A percentile compares a stretch with the other conserved stretches of the same genome.
phyloP scores from a whole-genome alignment of 2,888 invertebrate genomes.

The Onchidella celtica region DNA sequence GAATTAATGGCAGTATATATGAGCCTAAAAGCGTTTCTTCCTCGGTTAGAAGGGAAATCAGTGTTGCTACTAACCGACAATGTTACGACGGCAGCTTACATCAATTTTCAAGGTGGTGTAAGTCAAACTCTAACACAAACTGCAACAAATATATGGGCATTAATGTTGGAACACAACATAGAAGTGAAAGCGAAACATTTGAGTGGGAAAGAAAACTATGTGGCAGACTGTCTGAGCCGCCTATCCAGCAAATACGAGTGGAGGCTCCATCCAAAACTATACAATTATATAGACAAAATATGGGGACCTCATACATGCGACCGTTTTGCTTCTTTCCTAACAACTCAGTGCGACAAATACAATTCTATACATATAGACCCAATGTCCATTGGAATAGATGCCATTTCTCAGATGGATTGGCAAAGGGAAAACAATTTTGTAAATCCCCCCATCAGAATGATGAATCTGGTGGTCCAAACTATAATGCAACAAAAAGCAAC shows the following conservation, averaged over 20 bases:
- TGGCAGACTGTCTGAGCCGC: slow-evolving; percentile 4
- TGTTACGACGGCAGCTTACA: slow-evolving; percentile 15
- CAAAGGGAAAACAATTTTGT: slow-evolving; percentile 15
- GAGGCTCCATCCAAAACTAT: background rate
- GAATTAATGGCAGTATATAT: slow-evolving; percentile 20
- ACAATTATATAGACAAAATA: slow-evolving; percentile 2
- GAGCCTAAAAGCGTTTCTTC: background rate
- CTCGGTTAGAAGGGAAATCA: background rate
- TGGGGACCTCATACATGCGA: slow-evolving; percentile 39
- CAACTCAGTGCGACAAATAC: slow-evolving; percentile 7
- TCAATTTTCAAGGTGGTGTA: slow-evolving; percentile 14
- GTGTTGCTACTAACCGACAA: slow-evolving; percentile 6
- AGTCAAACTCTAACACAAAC: background rate
- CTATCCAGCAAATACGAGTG: background rate
- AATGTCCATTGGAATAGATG: background rate
- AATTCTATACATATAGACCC: slow-evolving; percentile 24
- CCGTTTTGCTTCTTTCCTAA: slow-evolving; percentile 6
- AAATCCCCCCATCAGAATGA: slow-evolving; percentile 15
- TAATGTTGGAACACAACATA: background rate
- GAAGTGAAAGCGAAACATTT: background rate
- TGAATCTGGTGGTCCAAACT: background rate
- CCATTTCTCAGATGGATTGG: slow-evolving; percentile 22
- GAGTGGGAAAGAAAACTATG: background rate
- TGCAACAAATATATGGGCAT: slow-evolving; percentile 9
- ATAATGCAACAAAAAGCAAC: slow-evolving; percentile 6